Base-by-base conservation (phyloP, 2,888 invertebrate genomes). In the Hyppa rectilinea region DNA sequence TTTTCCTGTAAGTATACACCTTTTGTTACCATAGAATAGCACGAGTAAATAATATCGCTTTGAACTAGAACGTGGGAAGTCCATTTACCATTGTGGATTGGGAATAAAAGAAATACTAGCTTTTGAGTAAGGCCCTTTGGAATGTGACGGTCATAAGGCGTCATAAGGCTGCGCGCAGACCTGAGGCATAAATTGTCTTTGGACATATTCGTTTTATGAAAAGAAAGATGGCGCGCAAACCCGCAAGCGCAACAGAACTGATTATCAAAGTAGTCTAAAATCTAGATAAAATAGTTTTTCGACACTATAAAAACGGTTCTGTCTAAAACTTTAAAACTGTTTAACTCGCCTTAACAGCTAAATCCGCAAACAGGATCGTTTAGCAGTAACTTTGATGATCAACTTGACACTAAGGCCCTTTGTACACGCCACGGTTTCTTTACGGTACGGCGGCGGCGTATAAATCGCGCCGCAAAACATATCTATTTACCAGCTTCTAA, bases 1-100 rank as follows among this genome's bases (percentile, higher is more conserved):
- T 73, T 75, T 75, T 79, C 79, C 74, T 73, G 34, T 47, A 17
- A 0, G 2, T 40, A n/a, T n/a, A 40, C 26, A 47, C 17, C 31
- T 72, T 56, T 61, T 61, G 10, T 43, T 56, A 12, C 9, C 3
- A 10, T 45, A n/a, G 1, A 61, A 43, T 34, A 38, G 26, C 5
- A 23, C 14, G 31, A 20, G 9, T 38, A 34, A 47, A 71, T 34
- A 49, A 38, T 49, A 49, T 29, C 14, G 12, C 17, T 45, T 62
- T 20, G 9, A 34, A 29, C 9, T 31, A 72, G 31, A 62, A 45
- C 10, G 31, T 38, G 79, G 79, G 56, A 79, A 78, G 38, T 62
- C 49, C 79, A 62, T 79, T 56, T 56, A 31, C 78, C 78, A 29
- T 38, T 23, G 12, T 45, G 29, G 7, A 29, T 20, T 50, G 43